phyloP scores from a whole-genome alignment of 2,888 invertebrate genomes.

The Xestia ashworthii region DNA sequence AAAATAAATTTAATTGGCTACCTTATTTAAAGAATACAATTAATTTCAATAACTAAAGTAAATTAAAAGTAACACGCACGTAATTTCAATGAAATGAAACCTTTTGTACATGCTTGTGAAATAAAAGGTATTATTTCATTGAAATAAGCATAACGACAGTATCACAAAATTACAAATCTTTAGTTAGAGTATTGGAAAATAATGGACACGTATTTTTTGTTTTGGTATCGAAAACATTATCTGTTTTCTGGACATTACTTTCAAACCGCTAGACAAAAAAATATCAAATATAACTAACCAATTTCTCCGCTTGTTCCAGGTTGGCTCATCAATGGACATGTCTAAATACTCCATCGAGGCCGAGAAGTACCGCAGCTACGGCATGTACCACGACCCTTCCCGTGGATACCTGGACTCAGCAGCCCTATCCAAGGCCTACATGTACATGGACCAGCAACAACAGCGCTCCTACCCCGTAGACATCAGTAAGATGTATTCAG shows the following conservation, averaged over 20 bases:
- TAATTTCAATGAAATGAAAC: neutral
- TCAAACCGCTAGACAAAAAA: neutral
- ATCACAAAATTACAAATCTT: no score
- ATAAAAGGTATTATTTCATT: neutral
- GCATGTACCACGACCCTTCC: constrained; percentile 94
- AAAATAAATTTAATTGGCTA: constrained; percentile 31
- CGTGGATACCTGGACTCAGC: constrained; percentile 94
- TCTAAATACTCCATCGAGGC: constrained; percentile 94
- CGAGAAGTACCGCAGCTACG: constrained; percentile 94
- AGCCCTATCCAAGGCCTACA: constrained; percentile 93
- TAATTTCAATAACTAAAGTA: constrained; percentile 1
- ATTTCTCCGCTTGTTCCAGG: constrained; percentile 88
- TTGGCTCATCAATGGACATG: constrained; percentile 95
- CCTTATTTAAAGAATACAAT: constrained; percentile 18
- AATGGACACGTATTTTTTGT: no score
- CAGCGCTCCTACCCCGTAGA: constrained; percentile 91
- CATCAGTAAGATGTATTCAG: constrained; percentile 92
- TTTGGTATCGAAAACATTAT: no score
- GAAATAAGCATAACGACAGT: no score
- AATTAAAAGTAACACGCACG: neutral
- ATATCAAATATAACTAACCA: constrained; percentile 4
- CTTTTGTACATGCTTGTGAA: neutral
- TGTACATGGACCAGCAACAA: constrained; percentile 93
- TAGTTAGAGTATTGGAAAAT: no score
- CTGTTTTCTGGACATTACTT: no score